These are phyloP conservation scores for Dreissena polymorpha DNA, from an alignment of 1,140 invertebrate genomes.

Conservation along the genomic window DNA sequence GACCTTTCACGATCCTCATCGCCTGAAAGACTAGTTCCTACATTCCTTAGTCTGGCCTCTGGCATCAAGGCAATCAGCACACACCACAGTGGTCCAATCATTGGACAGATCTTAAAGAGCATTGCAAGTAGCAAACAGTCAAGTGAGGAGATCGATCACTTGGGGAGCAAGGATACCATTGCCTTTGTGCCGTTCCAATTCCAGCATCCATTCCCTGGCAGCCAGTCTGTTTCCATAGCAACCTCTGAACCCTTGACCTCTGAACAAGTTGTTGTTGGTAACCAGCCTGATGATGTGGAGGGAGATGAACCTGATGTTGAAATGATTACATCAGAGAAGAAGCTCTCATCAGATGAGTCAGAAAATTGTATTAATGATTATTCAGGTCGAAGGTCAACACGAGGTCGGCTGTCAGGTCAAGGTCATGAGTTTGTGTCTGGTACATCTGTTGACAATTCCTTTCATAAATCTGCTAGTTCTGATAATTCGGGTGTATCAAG, in stretches of 20 bases:
- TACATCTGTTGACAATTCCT: too few relatives aligned
- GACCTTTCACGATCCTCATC: too few relatives aligned
- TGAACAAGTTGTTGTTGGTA: background rate
- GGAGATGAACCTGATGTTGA: too few relatives aligned
- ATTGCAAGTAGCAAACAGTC: background rate
- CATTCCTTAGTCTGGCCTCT: slow-evolving; percentile 41
- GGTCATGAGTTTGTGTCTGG: too few relatives aligned
- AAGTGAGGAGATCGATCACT: background rate
- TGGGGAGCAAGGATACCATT: slow-evolving; percentile 2
- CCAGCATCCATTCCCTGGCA: slow-evolving; percentile 67
- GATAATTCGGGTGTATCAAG: too few relatives aligned
- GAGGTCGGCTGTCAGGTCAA: too few relatives aligned
- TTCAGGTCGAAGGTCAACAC: too few relatives aligned
- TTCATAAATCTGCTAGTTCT: too few relatives aligned
- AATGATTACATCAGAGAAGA: too few relatives aligned
- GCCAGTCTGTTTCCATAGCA: slow-evolving; percentile 10
- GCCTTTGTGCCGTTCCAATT: slow-evolving; percentile 71
- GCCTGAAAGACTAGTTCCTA: slow-evolving; percentile 56
- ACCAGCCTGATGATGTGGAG: too few relatives aligned
- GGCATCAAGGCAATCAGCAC: slow-evolving; percentile 14
- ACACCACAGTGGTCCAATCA: slow-evolving; percentile 41
- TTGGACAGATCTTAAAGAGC: slow-evolving; percentile 46
- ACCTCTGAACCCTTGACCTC: background rate
- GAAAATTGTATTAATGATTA: too few relatives aligned
- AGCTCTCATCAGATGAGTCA: too few relatives aligned